These are phyloP conservation scores for Trachymyrmex septentrionalis DNA, from an alignment of 1,140 invertebrate species.

Conservation along the genomic window DNA sequence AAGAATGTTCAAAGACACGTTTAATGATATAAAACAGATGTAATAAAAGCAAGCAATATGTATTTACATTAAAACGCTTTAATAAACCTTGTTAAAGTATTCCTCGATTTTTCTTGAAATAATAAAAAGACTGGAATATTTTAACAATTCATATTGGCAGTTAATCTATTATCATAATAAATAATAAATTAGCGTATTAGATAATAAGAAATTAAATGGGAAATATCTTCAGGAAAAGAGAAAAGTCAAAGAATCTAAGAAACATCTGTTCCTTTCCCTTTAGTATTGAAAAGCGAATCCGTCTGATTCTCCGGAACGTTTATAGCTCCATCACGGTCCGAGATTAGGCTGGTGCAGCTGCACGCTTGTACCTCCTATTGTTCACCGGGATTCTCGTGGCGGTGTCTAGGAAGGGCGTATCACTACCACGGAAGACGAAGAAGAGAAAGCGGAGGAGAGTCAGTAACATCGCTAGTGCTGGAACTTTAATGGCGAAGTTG, in stretches of 20 bases:
- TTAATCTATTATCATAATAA: neutral
- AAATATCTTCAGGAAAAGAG: neutral
- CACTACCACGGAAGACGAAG: slow-evolving; percentile 33
- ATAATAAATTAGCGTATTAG: neutral
- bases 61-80: neutral
- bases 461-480: slow-evolving; percentile 38
- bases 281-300: slow-evolving; percentile 23
- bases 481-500: slow-evolving; percentile 70
- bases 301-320: slow-evolving; percentile 2
- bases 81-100: neutral
- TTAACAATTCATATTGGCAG: neutral
- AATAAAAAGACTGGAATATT: neutral
- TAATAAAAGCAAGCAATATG: neutral
- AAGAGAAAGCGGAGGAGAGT: slow-evolving; percentile 18
- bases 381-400: slow-evolving; percentile 30
- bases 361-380: slow-evolving; percentile 42
- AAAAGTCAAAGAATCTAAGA: neutral
- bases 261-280: neutral
- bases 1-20: neutral
- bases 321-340: slow-evolving; percentile 16
- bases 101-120: slow-evolving; percentile 6
- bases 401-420: slow-evolving; percentile 17
- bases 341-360: slow-evolving; percentile 44
- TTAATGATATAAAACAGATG: slow-evolving; percentile 26
- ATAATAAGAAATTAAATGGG: neutral